Percentiles rank a stretch among this genome's conserved stretches.
phyloP scores from a whole-genome alignment of 53 echinoderm and acorn worm genomes.

The Holothuria leucospilota region DNA sequence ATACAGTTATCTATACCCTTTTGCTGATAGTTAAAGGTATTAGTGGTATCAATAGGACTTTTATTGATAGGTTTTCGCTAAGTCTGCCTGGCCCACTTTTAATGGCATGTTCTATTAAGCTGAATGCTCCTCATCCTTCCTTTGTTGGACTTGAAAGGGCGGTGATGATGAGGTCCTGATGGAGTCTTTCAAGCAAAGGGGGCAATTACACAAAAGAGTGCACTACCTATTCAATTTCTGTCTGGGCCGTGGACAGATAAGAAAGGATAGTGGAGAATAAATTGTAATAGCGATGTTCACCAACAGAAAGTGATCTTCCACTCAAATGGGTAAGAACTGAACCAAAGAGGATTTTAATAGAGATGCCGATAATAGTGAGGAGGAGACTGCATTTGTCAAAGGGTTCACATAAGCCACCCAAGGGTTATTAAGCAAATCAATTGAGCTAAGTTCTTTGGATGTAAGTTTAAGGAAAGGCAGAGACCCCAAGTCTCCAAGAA shows the following conservation, averaged over 20 bases:
- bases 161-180: constrained; percentile 43
- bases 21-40: constrained; percentile 38
- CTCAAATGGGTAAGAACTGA: constrained; percentile 23
- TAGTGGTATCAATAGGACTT: constrained; percentile 42
- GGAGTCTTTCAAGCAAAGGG: constrained; percentile 17
- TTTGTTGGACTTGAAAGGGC: constrained; percentile 42
- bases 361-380: constrained; percentile 20
- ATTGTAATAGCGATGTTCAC: constrained; percentile 23
- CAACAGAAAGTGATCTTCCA: constrained; percentile 40
- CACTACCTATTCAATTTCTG: constrained; percentile 13
- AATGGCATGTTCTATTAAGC: constrained; percentile 52
- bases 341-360: constrained; percentile 11
- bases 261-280: not conserved
- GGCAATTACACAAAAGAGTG: constrained; percentile 38
- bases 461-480: constrained; percentile 15
- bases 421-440: constrained; percentile 43
- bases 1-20: constrained; percentile 30
- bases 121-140: constrained; percentile 30
- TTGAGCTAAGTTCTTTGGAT: constrained; percentile 28
- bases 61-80: constrained; percentile 41
- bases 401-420: constrained; percentile 21
- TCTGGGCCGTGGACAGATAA: not conserved
- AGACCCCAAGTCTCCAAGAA: constrained; percentile 31
- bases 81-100: constrained; percentile 46
- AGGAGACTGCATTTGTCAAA: constrained; percentile 29